Conservation (phyloP, 2,888 invertebrate species). For the Diogma glabrata region DNA sequence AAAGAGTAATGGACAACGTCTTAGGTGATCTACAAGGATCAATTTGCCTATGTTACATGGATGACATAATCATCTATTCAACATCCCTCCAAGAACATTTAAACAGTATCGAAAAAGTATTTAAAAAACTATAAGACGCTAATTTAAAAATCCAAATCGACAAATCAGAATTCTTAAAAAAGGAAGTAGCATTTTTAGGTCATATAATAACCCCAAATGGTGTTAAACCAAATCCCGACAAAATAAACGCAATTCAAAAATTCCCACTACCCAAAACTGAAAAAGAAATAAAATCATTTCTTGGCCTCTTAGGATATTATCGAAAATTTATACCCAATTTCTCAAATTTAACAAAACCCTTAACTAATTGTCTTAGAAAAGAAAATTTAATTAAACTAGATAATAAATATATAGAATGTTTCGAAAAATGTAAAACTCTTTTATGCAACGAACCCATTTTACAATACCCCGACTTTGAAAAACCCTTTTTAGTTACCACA, state of each 20-base stretch:
- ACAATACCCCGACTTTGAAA: conserved; percentile 26
- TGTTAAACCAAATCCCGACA: conserved; percentile 24
- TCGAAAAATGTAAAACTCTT: conserved; percentile 10
- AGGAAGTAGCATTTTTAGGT: background rate
- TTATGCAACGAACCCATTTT: conserved; percentile 23
- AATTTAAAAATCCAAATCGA: conserved; percentile 1
- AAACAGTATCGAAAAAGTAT: conserved; percentile 17
- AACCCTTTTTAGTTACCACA: conserved; percentile 23
- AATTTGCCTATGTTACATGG: conserved; percentile 20
- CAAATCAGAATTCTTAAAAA: background rate
- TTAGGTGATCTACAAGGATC: conserved; percentile 15
- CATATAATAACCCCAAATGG: conserved; percentile 21
- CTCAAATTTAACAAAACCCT: conserved; percentile 10
- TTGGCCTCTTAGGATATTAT: too few relatives aligned
- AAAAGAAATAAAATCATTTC: conserved; percentile 22
- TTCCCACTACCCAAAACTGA: conserved; percentile 20
- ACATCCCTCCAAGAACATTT: conserved; percentile 24
- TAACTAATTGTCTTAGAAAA: conserved; percentile 5
- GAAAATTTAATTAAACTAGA: background rate
- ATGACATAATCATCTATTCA: conserved; percentile 23
- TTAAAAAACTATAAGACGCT: background rate
- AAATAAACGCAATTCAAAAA: conserved; percentile 21
- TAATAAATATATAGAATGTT: background rate
- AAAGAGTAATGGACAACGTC: background rate
- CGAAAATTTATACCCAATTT: conserved; percentile 12